Base-by-base conservation (phyloP, 2,113 vertebrate genomes). In the Mohoua ochrocephala region DNA sequence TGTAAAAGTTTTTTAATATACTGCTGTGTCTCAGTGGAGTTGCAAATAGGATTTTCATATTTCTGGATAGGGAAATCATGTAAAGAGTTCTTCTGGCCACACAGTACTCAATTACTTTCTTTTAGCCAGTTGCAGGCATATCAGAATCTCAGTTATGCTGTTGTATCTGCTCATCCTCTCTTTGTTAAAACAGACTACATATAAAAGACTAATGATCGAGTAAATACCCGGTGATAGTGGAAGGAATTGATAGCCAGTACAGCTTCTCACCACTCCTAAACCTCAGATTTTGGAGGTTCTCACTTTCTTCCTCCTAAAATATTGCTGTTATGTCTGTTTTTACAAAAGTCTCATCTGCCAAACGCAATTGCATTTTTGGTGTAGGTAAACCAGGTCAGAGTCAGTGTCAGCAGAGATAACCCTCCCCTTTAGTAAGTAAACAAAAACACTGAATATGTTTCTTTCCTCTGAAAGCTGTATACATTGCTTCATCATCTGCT, bases 201-300 rank as follows among this genome's bases (percentile, higher is more conserved):
- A 31, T 12, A 1, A 2, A 80, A 81, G 42, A 61, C 3, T 1
- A 1, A n/a, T 3, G 3, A 15, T 52, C n/a, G n/a, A n/a, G n/a
- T n/a, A n/a, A n/a, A n/a, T n/a, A n/a, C n/a, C n/a, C n/a, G n/a
- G 31, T 57, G 33, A 59, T 30, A 18, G 16, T 67, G 61, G 44
- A 75, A 79, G 33, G 65, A 70, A 47, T 2, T n/a, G 15, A n/a
- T 28, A 85, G n/a, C 10, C 47, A 23, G 14, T 33, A 11, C 27
- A 70, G 52, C 24, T 87, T 93, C 67, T 71, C 33, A 54, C 13
- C 7, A 15, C 15, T 44, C 28, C 50, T 30, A 84, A 89, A 33
- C 7, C 9, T 53, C 56, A 37, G 13, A 33, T 70, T 71, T 63
- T 22, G 35, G 61, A 78, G 26, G 35, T 20, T 84, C 42, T 87